Conservation (phyloP, 1,140 invertebrate genomes). For the Drosophila kurseongensis region DNA sequence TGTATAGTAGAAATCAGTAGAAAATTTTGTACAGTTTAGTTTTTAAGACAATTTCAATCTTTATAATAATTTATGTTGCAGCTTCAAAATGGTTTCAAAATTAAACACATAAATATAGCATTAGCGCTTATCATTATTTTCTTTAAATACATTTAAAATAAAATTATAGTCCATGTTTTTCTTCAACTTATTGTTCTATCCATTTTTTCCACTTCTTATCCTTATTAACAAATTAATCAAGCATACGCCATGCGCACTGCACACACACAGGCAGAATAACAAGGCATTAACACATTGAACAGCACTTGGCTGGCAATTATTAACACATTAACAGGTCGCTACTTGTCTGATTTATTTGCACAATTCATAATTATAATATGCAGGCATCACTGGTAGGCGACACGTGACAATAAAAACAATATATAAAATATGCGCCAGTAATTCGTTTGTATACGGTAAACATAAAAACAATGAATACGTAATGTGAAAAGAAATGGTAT, state of each 20-base stretch:
- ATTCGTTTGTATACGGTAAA: constrained; percentile 62
- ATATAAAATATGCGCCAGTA: constrained; percentile 41
- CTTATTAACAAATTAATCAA: constrained; percentile 29
- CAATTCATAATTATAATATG: constrained; percentile 69
- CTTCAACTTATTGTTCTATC: background rate
- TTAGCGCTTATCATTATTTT: no score
- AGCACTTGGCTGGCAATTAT: constrained; percentile 58
- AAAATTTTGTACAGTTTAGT: no score
- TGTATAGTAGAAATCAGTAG: no score
- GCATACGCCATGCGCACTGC: constrained; percentile 5
- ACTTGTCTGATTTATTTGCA: constrained; percentile 66
- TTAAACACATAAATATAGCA: no score
- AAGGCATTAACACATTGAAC: constrained; percentile 46
- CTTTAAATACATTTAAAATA: no score
- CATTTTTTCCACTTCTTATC: background rate
- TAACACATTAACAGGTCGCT: constrained; percentile 74
- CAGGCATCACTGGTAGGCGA: constrained; percentile 43
- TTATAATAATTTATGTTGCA: no score
- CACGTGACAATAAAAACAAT: constrained; percentile 61
- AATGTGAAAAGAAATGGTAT: constrained; percentile 26
- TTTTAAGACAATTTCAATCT: no score
- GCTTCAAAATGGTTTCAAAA: no score
- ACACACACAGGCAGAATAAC: constrained; percentile 7
- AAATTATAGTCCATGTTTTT: background rate
- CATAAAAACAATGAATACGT: constrained; percentile 67